phyloP scores from a whole-genome alignment of 2,113 vertebrate species.

The Channa maculata region DNA sequence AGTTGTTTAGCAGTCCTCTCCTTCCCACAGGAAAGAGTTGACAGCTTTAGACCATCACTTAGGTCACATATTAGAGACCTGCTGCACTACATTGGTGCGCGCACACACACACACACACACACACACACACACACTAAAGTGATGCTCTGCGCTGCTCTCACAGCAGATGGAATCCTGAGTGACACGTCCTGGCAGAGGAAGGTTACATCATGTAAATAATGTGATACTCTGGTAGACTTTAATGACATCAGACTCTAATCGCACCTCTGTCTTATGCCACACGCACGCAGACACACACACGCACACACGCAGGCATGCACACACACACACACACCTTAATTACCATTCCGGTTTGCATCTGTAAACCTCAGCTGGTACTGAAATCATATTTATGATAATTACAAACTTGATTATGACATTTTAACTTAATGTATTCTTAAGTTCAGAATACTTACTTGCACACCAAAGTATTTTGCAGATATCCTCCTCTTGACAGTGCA shows the following conservation, averaged over 20 bases:
- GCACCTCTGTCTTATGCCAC: constrained; percentile 55
- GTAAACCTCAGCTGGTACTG: constrained; percentile 56
- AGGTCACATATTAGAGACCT: constrained; percentile 61
- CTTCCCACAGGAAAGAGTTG: constrained; percentile 66
- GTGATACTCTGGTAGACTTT: constrained; percentile 70
- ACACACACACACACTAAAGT: constrained; percentile 34
- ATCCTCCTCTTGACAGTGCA: constrained; percentile 58
- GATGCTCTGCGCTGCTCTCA: constrained; percentile 29
- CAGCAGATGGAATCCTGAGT: constrained; percentile 76
- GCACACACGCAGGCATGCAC: background rate
- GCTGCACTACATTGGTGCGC: constrained; percentile 30
- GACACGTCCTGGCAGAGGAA: constrained; percentile 75
- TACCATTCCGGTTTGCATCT: constrained; percentile 50
- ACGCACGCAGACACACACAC: constrained; percentile 20
- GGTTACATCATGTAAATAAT: constrained; percentile 81
- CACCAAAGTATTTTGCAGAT: constrained; percentile 43
- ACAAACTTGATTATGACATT: constrained; percentile 69
- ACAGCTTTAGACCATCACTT: constrained; percentile 71
- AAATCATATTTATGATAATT: constrained; percentile 75
- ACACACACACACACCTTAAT: constrained; percentile 12
- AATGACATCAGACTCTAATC: constrained; percentile 75
- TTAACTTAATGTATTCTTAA: constrained; percentile 66
- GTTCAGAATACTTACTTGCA: constrained; percentile 45
- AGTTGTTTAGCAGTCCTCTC: constrained; percentile 64
- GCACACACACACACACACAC: constrained; percentile 28